These are phyloP conservation scores for Philotrypesis tridentata DNA, from an alignment of 1,140 invertebrate species.

Conservation along the genomic window DNA sequence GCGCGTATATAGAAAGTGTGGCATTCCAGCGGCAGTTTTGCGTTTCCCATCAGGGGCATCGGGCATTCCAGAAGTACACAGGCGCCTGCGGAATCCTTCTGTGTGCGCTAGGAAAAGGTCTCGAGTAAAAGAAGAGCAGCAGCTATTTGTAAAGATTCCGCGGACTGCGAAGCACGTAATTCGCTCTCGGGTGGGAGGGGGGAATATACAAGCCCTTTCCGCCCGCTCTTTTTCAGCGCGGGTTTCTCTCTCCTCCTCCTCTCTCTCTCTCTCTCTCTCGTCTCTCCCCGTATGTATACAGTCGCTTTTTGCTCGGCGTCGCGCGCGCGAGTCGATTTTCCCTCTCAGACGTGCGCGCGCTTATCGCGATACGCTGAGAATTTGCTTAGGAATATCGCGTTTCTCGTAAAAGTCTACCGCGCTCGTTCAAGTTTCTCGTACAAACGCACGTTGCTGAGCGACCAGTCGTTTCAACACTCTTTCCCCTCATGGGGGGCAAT, in stretches of 20 bases:
- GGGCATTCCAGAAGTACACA: slow-evolving; percentile 6
- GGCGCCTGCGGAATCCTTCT: slow-evolving; percentile 2
- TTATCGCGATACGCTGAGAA: not conserved
- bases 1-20: slow-evolving; percentile 42
- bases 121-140: slow-evolving; percentile 2
- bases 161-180: slow-evolving; percentile 11
- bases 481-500: too few species aligned
- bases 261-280: too few species aligned
- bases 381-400: not conserved
- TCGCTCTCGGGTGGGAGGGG: not conserved
- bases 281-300: too few species aligned
- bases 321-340: not conserved
- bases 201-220: slow-evolving; percentile 8
- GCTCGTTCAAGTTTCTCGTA: too few species aligned
- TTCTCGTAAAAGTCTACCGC: too few species aligned
- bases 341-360: not conserved
- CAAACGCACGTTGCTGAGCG: too few species aligned
- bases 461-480: too few species aligned
- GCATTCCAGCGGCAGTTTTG: not conserved
- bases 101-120: not conserved
- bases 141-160: slow-evolving; percentile 26
- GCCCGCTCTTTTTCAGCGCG: not conserved
- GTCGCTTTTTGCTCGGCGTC: not conserved
- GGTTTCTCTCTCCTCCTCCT: too few species aligned
- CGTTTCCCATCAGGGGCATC: not conserved